These are phyloP conservation scores for Dascillus cervinus DNA, from an alignment of 2,888 invertebrate species.

Conservation along the genomic window DNA sequence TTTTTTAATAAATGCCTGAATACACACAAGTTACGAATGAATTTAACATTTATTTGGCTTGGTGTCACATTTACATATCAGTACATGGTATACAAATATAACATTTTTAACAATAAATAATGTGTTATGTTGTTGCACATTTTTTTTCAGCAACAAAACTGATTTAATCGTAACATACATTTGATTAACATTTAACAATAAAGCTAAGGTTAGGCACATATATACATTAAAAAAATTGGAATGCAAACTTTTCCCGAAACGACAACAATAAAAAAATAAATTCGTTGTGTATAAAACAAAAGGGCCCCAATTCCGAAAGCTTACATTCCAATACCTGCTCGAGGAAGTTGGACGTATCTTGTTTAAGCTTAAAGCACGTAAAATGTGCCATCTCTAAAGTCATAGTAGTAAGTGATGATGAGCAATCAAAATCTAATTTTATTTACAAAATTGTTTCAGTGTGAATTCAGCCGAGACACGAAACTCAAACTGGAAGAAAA, in stretches of 20 bases:
- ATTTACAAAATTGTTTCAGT: too few species aligned
- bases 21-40: too few species aligned
- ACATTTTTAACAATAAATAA: conserved; percentile 35
- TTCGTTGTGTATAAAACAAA: conserved; percentile 16
- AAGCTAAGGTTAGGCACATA: conserved; percentile 37
- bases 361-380: conserved; percentile 16
- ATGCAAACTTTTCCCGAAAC: conserved; percentile 21
- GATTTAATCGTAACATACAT: conserved; percentile 13
- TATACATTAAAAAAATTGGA: conserved; percentile 29
- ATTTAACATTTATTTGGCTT: conserved; percentile 39
- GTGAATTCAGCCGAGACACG: too few species aligned
- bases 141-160: conserved; percentile 15
- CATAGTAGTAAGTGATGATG: too few species aligned
- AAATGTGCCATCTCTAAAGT: too few species aligned
- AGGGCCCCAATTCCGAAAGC: conserved; percentile 9
- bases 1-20: too few species aligned
- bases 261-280: conserved; percentile 7
- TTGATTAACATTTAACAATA: conserved; percentile 17
- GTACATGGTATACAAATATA: conserved; percentile 40
- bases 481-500: too few species aligned
- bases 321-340: conserved; percentile 21
- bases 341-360: conserved; percentile 17
- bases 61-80: conserved; percentile 42
- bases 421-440: too few species aligned
- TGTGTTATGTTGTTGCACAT: conserved; percentile 14